phyloP scores from a whole-genome alignment of 2,797 vertebrate genomes.

The Falco columbarius region DNA sequence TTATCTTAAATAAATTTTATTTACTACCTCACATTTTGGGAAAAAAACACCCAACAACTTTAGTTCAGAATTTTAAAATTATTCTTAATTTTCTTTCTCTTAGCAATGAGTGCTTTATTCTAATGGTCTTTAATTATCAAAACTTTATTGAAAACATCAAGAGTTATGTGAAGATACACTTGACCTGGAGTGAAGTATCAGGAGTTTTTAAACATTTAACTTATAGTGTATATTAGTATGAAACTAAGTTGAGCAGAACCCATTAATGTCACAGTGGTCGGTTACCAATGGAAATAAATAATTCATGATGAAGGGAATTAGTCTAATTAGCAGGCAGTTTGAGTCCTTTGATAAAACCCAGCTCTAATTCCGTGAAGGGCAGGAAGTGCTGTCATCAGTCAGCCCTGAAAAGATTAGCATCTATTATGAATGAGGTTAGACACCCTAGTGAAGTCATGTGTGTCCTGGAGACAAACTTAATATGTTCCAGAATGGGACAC shows the following conservation, averaged over 20 bases:
- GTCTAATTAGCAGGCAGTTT: conserved; percentile 99
- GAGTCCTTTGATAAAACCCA: conserved; percentile 95
- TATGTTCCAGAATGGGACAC: conserved; percentile 91
- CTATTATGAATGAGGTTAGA: conserved; percentile 95
- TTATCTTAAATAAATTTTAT: neutral
- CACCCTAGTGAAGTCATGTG: conserved; percentile 94
- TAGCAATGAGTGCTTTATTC: neutral
- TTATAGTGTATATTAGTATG: conserved; percentile 88
- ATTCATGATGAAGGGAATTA: conserved; percentile 98
- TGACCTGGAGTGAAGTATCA: conserved; percentile 77
- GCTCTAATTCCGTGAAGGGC: conserved; percentile 96
- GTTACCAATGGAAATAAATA: conserved; percentile 98
- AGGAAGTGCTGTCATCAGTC: conserved; percentile 97
- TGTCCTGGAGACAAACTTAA: conserved; percentile 97
- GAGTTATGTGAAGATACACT: conserved; percentile 70
- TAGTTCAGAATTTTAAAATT: conserved; percentile 6
- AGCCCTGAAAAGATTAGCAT: conserved; percentile 98
- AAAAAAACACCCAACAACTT: neutral
- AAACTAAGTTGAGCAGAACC: conserved; percentile 90
- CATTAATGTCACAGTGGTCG: conserved; percentile 94
- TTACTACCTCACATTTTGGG: neutral
- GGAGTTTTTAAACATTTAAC: conserved; percentile 82
- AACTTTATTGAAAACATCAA: conserved; percentile 64
- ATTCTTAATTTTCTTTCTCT: neutral
- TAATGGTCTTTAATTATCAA: neutral